Base-by-base conservation (phyloP, 2,113 vertebrate species). In the Perca schrenkii region DNA sequence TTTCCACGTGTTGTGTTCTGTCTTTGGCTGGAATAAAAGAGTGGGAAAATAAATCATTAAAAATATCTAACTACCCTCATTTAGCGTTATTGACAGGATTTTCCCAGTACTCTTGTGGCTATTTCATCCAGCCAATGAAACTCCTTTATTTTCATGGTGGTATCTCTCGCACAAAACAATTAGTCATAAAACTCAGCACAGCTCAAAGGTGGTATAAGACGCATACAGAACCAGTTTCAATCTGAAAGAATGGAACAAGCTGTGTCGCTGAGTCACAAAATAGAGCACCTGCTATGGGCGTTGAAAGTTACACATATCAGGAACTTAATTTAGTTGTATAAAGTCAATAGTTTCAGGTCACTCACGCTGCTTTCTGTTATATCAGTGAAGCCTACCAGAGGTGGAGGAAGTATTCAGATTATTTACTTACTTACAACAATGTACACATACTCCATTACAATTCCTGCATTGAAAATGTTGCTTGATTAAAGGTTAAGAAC, bases 221-320 rank as follows among this genome's bases (percentile, higher is more conserved):
- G 60, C 62, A 84, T 64, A 80, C 22, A 84, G 28, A 91, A 78
- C 64, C 57, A 74, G 88, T 92, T 89, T 92, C n/a, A 16, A 60
- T 88, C 21, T 78, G 61, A 84, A 54, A 78, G 36, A 65, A 63
- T 69, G 10, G 64, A 12, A 52, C 47, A 58, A 22, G 31, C 66
- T 85, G 63, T 68, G 67, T 82, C 28, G 4, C 61, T 76, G 47
- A 84, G 64, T 86, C 61, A 89, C 53, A 50, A 40, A 70, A 28
- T 82, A 46, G 76, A 43, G 58, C 88, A 90, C 81, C 88, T 91
- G 85, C 66, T 50, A 31, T 70, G 87, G 86, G 87, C 72, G 88
- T 87, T 87, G 87, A 54, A 69, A 61, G 82, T 81, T 66, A 79
- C 28, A 81, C 86, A 89, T 87, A 84, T 84, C 85, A 80, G 46